Percentiles rank a stretch among this genome's conserved stretches.
Conservation (phyloP, 2,888 invertebrate species). For the Dryadula phaetusa region DNA sequence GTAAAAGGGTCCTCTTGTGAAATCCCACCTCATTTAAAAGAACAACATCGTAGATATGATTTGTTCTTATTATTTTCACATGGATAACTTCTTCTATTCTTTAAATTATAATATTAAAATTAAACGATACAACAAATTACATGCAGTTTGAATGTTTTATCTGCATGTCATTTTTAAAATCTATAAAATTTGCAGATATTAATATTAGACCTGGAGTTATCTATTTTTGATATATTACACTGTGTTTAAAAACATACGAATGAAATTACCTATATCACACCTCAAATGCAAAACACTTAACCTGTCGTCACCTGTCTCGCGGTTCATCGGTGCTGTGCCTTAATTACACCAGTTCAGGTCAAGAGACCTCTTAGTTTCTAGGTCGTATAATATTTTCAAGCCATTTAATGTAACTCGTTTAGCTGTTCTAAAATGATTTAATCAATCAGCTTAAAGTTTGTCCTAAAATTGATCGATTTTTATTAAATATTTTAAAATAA, state of each 20-base stretch:
- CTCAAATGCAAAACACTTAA: constrained; percentile 12
- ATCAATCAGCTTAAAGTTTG: constrained; percentile 10
- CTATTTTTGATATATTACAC: not conserved
- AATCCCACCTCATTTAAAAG: constrained; percentile 48
- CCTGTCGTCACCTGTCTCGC: constrained; percentile 34
- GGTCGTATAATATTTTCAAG: constrained; percentile 41
- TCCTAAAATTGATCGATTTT: not conserved
- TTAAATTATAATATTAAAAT: too few relatives aligned
- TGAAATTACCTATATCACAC: not conserved
- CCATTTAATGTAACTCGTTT: constrained; percentile 30
- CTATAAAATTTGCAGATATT: too few relatives aligned
- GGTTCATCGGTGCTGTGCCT: constrained; percentile 40
- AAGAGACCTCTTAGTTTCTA: constrained; percentile 45
- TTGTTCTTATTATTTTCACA: too few relatives aligned
- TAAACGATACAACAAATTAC: too few relatives aligned
- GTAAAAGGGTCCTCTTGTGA: constrained; percentile 62
- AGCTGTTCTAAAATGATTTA: not conserved
- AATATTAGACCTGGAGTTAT: not conserved
- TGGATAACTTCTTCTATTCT: too few relatives aligned
- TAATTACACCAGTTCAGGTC: constrained; percentile 44
- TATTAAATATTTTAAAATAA: not conserved
- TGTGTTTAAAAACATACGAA: not conserved
- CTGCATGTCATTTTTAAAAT: too few relatives aligned
- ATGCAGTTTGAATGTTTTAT: too few relatives aligned
- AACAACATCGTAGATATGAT: not conserved